Evolutionary conservation across 2,113 vertebrate genomes (phyloP), one percentile per base, ranked within the genome.

Genomic region (Brachirus orientalis): DNA sequence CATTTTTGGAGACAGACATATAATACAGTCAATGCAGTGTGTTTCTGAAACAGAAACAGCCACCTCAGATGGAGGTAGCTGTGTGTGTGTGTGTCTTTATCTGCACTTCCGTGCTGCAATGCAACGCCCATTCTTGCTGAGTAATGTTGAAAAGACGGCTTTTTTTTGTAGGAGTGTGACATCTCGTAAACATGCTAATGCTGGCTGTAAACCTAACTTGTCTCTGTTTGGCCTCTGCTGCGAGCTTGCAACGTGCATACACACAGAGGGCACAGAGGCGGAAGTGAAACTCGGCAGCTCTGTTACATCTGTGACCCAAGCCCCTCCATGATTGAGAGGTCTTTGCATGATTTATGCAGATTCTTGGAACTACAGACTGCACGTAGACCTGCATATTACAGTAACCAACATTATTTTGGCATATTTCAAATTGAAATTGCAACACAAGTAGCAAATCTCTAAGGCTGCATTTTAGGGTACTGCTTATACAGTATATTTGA

Each of bases 161-260:
- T n/a, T 14, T 66, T 45, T 52, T 41, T 63, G 37, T 66, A 35
- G 67, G 41, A 77, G 3, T 36, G 75, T 53, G 68, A 58, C 79
- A 58, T 86, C 79, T 76, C 40, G 12, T 78, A 77, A 90, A 82
- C 84, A 87, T 80, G 83, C 73, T 69, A 80, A 82, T 79, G 66
- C 67, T 33, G 18, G 45, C 51, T 47, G 46, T 77, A 71, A 82
- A 71, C 85, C 33, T 14, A 59, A 63, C 36, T 55, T 48, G 22
- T 47, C 28, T 66, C 18, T 56, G 78, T 72, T 62, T 62, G 66
- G 43, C 46, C 67, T 48, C 58, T 9, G 20, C 58, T 45, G 63
- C 35, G 71, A 62, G 70, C 72, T 73, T 72, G 76, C 63, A 63
- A 48, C 50, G 73, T 85, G 69, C 54, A 78, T 52, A 65, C 56